Conservation (phyloP, 2,797 vertebrate genomes). For the Phaenicophaeus curvirostris region DNA sequence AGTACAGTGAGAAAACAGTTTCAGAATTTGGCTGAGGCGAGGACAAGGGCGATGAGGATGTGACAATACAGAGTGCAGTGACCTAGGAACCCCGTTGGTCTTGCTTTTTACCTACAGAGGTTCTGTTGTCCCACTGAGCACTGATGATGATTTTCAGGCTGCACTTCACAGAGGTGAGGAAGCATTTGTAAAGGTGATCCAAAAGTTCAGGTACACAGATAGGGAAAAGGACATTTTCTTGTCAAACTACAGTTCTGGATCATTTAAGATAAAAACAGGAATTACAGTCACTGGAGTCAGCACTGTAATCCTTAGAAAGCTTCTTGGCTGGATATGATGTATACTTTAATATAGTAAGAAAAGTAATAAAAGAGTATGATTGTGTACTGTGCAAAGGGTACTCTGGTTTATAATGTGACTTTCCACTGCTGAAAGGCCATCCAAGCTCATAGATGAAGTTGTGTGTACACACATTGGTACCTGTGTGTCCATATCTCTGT, state of each 20-base stretch:
- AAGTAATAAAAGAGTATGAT: not conserved
- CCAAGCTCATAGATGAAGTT: no score
- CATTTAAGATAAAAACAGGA: not conserved
- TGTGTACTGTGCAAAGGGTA: no score
- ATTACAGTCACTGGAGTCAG: not conserved
- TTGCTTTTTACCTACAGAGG: not conserved
- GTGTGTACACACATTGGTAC: not conserved
- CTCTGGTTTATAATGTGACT: not conserved
- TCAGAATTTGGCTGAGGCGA: constrained; percentile 54
- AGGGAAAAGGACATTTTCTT: not conserved
- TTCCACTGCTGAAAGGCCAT: not conserved
- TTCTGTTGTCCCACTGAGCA: not conserved
- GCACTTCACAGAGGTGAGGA: not conserved
- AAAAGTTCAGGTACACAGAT: not conserved
- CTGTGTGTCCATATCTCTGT: not conserved
- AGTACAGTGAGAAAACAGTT: constrained; percentile 12
- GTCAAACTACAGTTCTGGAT: not conserved
- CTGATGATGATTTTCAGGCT: not conserved
- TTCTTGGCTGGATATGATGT: not conserved
- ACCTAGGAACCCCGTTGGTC: not conserved
- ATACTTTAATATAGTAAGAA: not conserved
- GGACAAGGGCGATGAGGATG: not conserved
- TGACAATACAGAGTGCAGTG: not conserved
- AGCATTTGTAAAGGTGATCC: not conserved
- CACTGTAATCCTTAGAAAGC: not conserved